Evolutionary conservation across 2,113 vertebrate genomes (phyloP), one percentile per base, ranked within the genome.

Genomic region (Podarcis raffonei): DNA sequence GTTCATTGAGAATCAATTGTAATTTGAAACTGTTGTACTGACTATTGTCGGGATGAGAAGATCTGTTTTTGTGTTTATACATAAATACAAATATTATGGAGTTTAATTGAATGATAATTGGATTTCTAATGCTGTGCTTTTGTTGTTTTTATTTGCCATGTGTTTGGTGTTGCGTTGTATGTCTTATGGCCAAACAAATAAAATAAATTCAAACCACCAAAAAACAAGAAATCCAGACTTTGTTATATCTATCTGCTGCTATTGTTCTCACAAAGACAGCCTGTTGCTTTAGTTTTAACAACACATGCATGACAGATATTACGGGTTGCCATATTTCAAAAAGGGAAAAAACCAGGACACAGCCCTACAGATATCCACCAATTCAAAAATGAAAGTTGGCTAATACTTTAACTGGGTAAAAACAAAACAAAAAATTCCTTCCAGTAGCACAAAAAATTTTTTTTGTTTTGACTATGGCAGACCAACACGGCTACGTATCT

Each of bases 161-260:
- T 79, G 59, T 69, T 35, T 81, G 30, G 18, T 81, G 65, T 77
- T 42, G 79, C n/a, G 27, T 25, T 69, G 11, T 48, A 68, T 71
- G 76, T 42, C 30, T 53, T 32, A 30, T 25, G 20, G n/a, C 78
- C 77, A 81, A 76, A 75, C 48, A 35, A 77, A 78, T 86, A 25
- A 68, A 86, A n/a, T 53, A 9, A 80, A 87, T 81, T 9, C 35
- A 69, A 87, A 37, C 66, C 85, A 89, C 93, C 92, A 74, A 35
- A 92, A 95, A 94, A 94, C 74, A 92, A 89, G 85, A 94, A 87
- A 87, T 81, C 35, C 90, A 30, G 30, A 79, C 93, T 93, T 90
- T 91, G 89, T 27, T 83, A 85, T 91, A 84, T 88, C 92, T 88
- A 94, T 92, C 91, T 95, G 91, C 69, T 87, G n/a, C 80, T 92